Percentiles rank a stretch among this genome's conserved stretches.
Conservation (phyloP, 1,140 invertebrate species). For the Augochlora pura region DNA sequence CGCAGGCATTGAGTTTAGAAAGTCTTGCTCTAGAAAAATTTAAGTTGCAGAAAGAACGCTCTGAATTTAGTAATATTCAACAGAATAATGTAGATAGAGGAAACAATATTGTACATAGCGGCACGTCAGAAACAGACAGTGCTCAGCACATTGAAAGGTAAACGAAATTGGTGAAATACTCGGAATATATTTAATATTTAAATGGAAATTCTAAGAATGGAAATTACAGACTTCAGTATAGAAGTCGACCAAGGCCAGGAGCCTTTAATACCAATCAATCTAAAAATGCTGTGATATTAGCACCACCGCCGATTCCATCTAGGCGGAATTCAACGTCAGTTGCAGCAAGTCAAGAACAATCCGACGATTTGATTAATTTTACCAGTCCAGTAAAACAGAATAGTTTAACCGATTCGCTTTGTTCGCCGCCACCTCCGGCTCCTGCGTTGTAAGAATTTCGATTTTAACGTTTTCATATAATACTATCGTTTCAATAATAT, state of each 20-base stretch:
- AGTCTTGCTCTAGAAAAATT: conserved; percentile 91
- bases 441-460: conserved; percentile 70
- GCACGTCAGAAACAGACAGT: conserved; percentile 64
- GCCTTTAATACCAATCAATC: conserved; percentile 76
- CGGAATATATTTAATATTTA: neutral
- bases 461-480: conserved; percentile 22
- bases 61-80: conserved; percentile 61
- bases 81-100: conserved; percentile 62
- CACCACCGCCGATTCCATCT: conserved; percentile 79
- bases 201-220: neutral
- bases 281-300: conserved; percentile 78
- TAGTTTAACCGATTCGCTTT: conserved; percentile 71
- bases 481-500: neutral
- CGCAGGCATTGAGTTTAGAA: conserved; percentile 91
- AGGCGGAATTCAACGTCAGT: conserved; percentile 80
- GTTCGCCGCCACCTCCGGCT: conserved; percentile 69
- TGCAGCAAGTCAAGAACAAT: conserved; percentile 78
- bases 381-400: conserved; percentile 82
- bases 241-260: conserved; percentile 81
- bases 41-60: conserved; percentile 83
- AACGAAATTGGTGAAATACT: conserved; percentile 7
- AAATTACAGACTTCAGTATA: conserved; percentile 70
- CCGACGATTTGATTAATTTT: conserved; percentile 87
- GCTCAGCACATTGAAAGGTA: conserved; percentile 68
- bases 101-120: conserved; percentile 49